Base-by-base conservation (phyloP, 2,888 invertebrate species). In the Lasioglossum lativentre region DNA sequence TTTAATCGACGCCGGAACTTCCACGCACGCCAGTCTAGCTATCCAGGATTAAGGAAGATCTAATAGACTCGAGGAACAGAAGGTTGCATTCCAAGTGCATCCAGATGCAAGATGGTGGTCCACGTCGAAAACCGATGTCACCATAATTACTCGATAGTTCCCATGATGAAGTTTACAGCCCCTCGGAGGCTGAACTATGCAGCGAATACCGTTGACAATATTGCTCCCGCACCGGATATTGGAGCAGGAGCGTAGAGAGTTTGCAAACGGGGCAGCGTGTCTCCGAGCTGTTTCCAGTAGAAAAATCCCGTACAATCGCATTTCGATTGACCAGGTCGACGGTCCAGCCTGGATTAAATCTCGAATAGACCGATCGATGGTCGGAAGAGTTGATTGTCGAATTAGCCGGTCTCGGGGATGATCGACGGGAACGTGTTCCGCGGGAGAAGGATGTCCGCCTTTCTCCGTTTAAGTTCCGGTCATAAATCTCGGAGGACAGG, bases 401-500 rank as follows among this genome's bases (percentile, higher is more conserved):
- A 23, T 47, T 47, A 23, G 6, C 2, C 19, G 47, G 19, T 23
- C 19, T 2, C 34, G 45, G 59, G 16, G 19, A 75, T 77, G 77
- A 80, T 78, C 40, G 88, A 56, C 74, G 75, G 72, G 19, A n/a
- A 47, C 73, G 76, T 19, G 77, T 63, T 77, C 42, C 42, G 59
- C 42, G 76, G 68, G 34, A 23, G 73, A 86, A 84, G 86, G 27
- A 27, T 14, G 59, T 56, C 27, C 52, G 77, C 68, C 45, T 71
- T 76, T 86, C 59, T 42, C 63, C 74, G 72, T 70, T 89, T 84
- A 88, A 66, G 90, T 81, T 68, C 70, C 80, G 71, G 38, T n/a
- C 78, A 82, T 88, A 86, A 88, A 90, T 89, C 78, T 88, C 34
- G 5, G 66, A 52, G 78, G 79, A 40, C 85, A 52, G 71, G 23